Base-by-base conservation (phyloP, 2,113 vertebrate genomes). In the Bambusicola thoracicus region DNA sequence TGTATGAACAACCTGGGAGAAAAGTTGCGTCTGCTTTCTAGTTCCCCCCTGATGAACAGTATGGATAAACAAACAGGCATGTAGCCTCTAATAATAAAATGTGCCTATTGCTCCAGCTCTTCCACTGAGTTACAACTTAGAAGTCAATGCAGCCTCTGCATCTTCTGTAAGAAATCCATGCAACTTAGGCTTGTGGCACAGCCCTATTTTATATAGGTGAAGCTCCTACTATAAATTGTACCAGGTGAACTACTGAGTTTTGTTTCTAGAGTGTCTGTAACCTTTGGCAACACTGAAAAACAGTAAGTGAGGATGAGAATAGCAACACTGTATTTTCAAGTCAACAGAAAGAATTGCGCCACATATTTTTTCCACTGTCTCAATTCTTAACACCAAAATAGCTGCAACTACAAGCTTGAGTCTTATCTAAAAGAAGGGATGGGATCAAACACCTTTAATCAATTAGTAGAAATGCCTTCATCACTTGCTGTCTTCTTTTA, bases 221-320 rank as follows among this genome's bases (percentile, higher is more conserved):
- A 78, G 29, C 51, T 58, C 86, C 61, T 63, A 0, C 61, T 69
- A 56, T 91, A 91, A 96, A 96, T 94, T 90, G 67, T 83, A 22
- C 24, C 72, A n/a, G 48, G 19, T 82, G 95, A 93, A 91, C 93
- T 73, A 72, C 88, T 83, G 92, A 94, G 81, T 63, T 92, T 89
- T 93, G 80, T 87, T 96, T 81, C 85, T 46, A 30, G 87, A 58
- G 30, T 70, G 25, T 43, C 75, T 91, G 36, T 86, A 94, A 61
- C 41, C 13, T 68, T 94, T 92, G 82, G 65, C 84, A 92, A 56
- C 61, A 16, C 0, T 46, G 76, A 56, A 79, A 81, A 86, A n/a
- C 2, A 53, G 27, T 44, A 65, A 61, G 25, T 53, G 62, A 55
- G 49, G 48, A 34, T 38, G 61, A 62, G 68, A 79, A 81, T 41